Evolutionary conservation across 2,888 invertebrate genomes (phyloP).

Genomic region (Buathra laborator): DNA sequence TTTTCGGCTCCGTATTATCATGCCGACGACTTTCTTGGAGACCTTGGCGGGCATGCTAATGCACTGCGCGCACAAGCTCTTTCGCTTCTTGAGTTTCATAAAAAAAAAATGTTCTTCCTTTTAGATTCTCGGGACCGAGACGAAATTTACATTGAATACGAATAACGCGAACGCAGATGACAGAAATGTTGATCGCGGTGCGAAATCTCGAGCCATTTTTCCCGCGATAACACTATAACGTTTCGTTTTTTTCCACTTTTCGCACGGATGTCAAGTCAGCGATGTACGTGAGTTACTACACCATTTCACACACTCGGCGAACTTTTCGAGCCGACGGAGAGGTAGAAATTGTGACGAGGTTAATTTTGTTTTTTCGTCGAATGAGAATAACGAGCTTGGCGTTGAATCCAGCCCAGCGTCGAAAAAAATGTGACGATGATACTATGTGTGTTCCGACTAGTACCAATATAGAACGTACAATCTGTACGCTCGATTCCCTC

Average conservation of each 20-base stretch:
- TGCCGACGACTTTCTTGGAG: slow-evolving; percentile 94
- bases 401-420: neutral
- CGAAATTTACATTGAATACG: neutral
- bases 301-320: slow-evolving; percentile 26
- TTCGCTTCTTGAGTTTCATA: slow-evolving; percentile 85
- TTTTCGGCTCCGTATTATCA: slow-evolving; percentile 95
- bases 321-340: neutral
- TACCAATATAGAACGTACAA: neutral
- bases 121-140: slow-evolving; percentile 32
- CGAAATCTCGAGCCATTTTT: slow-evolving; percentile 63
- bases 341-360: neutral
- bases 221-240: slow-evolving; percentile 52
- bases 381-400: neutral
- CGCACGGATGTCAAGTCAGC: slow-evolving; percentile 17
- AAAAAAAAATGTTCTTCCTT: slow-evolving; percentile 69
- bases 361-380: neutral
- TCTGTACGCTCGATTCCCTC: neutral
- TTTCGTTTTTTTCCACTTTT: slow-evolving; percentile 19
- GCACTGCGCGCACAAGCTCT: slow-evolving; percentile 85
- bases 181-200: slow-evolving; percentile 34
- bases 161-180: slow-evolving; percentile 18
- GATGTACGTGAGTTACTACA: neutral
- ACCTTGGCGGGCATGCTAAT: slow-evolving; percentile 89
- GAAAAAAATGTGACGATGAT: neutral
- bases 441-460: neutral